These are phyloP conservation scores for Ichneumoninae sp. DNA, from an alignment of 2,888 invertebrate genomes.

Conservation along the genomic window DNA sequence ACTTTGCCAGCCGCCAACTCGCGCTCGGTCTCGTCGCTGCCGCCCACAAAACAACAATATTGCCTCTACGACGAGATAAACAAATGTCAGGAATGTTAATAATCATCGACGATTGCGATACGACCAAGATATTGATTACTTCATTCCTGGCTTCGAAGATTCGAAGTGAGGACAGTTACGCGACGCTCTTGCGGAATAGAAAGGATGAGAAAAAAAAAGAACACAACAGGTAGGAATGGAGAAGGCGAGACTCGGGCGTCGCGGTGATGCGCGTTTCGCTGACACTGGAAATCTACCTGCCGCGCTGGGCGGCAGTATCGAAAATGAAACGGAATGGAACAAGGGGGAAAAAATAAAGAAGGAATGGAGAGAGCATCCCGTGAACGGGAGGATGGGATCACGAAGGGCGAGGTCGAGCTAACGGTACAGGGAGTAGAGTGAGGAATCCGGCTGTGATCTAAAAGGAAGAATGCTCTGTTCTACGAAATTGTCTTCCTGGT, in stretches of 20 bases:
- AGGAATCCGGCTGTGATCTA: constrained; percentile 19
- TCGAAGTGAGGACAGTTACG: constrained; percentile 6
- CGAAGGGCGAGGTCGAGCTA: constrained; percentile 51
- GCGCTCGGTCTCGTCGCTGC: constrained; percentile 17
- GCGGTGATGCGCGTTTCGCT: constrained; percentile 10
- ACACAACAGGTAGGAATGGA: constrained; percentile 3
- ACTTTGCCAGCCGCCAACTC: constrained; percentile 45
- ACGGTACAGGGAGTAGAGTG: constrained; percentile 25
- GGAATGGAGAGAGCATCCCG: constrained; percentile 19
- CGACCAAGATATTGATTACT: constrained; percentile 25
- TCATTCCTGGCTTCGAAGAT: background rate
- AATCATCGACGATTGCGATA: constrained; percentile 25
- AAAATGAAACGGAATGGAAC: constrained; percentile 1
- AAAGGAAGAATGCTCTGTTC: constrained; percentile 13
- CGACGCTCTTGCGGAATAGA: background rate
- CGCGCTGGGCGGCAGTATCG: constrained; percentile 30
- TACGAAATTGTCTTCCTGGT: constrained; percentile 23
- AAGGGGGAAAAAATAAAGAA: constrained; percentile 2
- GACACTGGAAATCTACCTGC: constrained; percentile 55
- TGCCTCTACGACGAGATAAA: constrained; percentile 18
- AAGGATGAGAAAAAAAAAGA: constrained; percentile 3
- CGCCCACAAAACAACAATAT: constrained; percentile 23
- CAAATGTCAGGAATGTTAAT: constrained; percentile 15
- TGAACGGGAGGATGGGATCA: constrained; percentile 5
- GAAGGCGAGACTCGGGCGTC: background rate